Conservation (phyloP, 2,797 vertebrate species). For the Clarias fuscus region DNA sequence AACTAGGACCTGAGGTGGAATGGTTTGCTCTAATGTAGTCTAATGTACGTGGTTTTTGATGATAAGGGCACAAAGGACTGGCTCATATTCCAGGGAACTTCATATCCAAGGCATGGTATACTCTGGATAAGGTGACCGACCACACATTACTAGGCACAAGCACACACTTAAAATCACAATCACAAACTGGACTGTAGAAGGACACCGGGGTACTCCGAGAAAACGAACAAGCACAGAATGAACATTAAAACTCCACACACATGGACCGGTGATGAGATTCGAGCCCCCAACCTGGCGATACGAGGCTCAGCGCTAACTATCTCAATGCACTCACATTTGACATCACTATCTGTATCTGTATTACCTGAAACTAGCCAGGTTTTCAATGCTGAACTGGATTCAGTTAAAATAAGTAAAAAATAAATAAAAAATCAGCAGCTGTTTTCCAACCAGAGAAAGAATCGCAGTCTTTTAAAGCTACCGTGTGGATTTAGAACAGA, state of each 20-base stretch:
- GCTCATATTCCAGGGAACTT: no score
- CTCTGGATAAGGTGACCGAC: no score
- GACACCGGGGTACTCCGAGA: no score
- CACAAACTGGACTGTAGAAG: no score
- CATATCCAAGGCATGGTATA: no score
- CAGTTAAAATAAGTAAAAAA: not conserved
- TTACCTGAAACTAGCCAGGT: not conserved
- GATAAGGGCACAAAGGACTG: no score
- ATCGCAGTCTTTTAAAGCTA: conserved; percentile 1
- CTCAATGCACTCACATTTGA: not conserved
- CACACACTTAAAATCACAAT: no score
- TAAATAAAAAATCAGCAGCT: conserved; percentile 6
- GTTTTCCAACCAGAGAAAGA: conserved; percentile 18
- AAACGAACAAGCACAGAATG: no score
- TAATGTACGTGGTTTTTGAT: not conserved
- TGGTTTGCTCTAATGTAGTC: not conserved
- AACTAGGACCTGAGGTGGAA: not conserved
- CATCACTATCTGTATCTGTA: not conserved
- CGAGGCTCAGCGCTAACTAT: not conserved
- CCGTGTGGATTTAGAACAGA: not conserved
- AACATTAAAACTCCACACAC: no score
- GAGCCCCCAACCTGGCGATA: no score
- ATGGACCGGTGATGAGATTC: no score
- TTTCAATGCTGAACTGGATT: not conserved
- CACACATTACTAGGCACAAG: no score